These are phyloP conservation scores for Unio pictorum DNA, from an alignment of 2,888 invertebrate species.

Conservation along the genomic window DNA sequence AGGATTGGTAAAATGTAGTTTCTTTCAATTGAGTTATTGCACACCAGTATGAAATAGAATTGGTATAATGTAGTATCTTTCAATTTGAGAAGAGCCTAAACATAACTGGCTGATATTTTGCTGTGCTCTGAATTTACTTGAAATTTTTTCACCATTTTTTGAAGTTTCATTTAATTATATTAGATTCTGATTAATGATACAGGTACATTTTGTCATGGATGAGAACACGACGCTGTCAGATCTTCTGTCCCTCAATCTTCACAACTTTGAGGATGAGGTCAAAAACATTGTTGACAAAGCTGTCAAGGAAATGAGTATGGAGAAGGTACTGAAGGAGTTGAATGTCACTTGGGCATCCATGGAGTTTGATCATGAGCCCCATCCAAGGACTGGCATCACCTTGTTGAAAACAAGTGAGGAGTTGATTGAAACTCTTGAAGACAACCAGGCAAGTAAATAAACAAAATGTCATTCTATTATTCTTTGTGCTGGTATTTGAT, in stretches of 20 bases:
- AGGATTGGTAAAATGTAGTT: no score
- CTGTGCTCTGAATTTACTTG: no score
- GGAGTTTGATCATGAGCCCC: slow-evolving; percentile 89
- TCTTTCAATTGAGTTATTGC: no score
- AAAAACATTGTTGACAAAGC: slow-evolving; percentile 98
- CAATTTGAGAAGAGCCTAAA: no score
- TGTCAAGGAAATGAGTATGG: slow-evolving; percentile 99
- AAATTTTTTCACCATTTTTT: no score
- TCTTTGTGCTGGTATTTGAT: no score
- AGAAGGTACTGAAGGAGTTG: slow-evolving; percentile 91
- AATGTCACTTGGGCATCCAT: slow-evolving; percentile 92
- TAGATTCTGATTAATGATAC: neutral
- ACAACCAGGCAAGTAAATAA: slow-evolving; percentile 83
- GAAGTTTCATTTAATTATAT: no score
- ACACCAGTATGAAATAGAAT: no score
- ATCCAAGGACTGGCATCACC: slow-evolving; percentile 88
- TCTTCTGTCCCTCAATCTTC: slow-evolving; percentile 89
- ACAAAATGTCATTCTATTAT: neutral
- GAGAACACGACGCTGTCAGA: slow-evolving; percentile 92
- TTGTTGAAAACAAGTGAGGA: slow-evolving; percentile 93
- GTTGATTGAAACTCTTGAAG: slow-evolving; percentile 95
- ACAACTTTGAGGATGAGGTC: slow-evolving; percentile 96
- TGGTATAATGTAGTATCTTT: no score
- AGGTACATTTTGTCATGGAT: slow-evolving; percentile 96
- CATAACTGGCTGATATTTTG: no score